phyloP scores from a whole-genome alignment of 2,797 vertebrate genomes.

The Microctenopoma lineatum region DNA sequence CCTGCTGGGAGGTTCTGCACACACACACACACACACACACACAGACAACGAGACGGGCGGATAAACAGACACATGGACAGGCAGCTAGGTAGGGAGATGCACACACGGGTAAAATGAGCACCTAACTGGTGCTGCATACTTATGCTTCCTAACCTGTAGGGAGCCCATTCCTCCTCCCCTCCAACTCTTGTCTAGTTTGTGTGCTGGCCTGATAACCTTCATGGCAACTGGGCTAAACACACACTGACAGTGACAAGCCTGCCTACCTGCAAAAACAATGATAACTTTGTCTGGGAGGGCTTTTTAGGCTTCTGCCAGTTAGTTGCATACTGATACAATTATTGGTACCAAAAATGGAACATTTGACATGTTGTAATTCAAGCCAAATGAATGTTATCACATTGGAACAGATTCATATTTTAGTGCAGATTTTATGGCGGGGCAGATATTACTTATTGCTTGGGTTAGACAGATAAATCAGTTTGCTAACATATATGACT shows the following conservation, averaged over 20 bases:
- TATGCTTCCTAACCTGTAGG: constrained; percentile 75
- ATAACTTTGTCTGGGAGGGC: constrained; percentile 56
- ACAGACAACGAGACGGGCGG: constrained; percentile 43
- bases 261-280: constrained; percentile 73
- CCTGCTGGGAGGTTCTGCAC: constrained; percentile 73
- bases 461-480: constrained; percentile 45
- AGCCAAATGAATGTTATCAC: constrained; percentile 41
- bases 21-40: constrained; percentile 36
- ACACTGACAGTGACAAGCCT: constrained; percentile 60
- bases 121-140: constrained; percentile 69
- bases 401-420: constrained; percentile 40
- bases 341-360: constrained; percentile 38
- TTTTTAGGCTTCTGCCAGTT: constrained; percentile 38
- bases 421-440: constrained; percentile 39
- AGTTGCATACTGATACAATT: constrained; percentile 33
- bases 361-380: constrained; percentile 42
- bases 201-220: constrained; percentile 79
- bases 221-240: constrained; percentile 70
- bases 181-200: constrained; percentile 64
- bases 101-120: constrained; percentile 58
- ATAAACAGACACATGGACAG: constrained; percentile 60
- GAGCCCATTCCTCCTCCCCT: constrained; percentile 55
- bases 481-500: constrained; percentile 43
- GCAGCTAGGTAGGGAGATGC: constrained; percentile 42
- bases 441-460: constrained; percentile 41